Percentiles rank a stretch among this genome's conserved stretches.
Evolutionary conservation across 1,140 invertebrate genomes (phyloP).

Genomic region (Paraescarpia echinospica): DNA sequence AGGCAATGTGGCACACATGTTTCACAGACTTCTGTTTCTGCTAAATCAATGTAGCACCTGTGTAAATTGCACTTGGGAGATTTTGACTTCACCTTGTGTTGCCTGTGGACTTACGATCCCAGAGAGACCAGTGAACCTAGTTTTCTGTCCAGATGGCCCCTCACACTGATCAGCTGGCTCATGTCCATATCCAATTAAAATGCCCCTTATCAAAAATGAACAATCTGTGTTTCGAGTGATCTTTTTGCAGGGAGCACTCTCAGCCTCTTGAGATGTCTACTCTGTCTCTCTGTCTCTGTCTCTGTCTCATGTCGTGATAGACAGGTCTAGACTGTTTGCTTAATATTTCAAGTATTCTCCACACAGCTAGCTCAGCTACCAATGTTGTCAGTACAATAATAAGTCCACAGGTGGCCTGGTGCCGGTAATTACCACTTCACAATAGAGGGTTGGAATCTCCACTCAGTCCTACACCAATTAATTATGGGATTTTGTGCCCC

Average conservation of each 20-base stretch:
- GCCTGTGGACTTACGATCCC: neutral
- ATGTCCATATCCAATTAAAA: neutral
- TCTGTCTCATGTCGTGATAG: neutral
- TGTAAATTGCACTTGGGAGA: neutral
- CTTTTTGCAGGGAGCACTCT: neutral
- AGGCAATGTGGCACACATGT: slow-evolving; percentile 10
- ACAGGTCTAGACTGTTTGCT: neutral
- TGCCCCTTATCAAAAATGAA: neutral
- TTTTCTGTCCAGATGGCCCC: neutral
- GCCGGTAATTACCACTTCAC: neutral
- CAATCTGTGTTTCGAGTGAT: neutral
- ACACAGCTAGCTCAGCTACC: neutral
- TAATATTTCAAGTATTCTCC: neutral
- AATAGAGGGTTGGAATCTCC: neutral
- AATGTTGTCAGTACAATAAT: neutral
- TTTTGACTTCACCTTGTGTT: neutral
- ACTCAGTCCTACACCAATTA: neutral
- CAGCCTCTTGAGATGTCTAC: neutral
- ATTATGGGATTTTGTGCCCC: neutral
- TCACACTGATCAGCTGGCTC: neutral
- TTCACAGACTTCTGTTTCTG: slow-evolving; percentile 18
- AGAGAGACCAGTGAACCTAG: neutral
- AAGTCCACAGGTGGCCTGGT: neutral
- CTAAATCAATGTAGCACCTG: neutral
- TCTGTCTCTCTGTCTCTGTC: neutral